A percentile compares a stretch with the other conserved stretches of the same genome.
These are phyloP conservation scores for Lycophotia porphyrea DNA, from an alignment of 2,888 invertebrate genomes.

Conservation along the genomic window DNA sequence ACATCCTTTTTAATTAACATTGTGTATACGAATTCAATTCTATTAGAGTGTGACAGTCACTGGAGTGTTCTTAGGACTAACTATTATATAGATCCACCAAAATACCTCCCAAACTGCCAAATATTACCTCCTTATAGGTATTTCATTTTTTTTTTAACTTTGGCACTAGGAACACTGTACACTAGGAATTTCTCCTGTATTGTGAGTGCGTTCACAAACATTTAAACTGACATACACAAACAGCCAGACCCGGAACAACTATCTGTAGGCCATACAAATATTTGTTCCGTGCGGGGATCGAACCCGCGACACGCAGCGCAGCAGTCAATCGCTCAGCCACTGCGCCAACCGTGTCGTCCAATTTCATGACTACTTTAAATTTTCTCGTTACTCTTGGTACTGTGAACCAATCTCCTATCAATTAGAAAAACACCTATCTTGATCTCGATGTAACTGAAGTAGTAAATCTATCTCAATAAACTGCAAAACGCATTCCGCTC, in stretches of 20 bases:
- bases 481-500: conserved; percentile 30
- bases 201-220: too few species aligned
- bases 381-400: neutral
- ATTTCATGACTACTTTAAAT: too few species aligned
- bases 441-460: neutral
- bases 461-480: neutral
- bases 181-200: too few species aligned
- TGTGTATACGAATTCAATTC: neutral
- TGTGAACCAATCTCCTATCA: neutral
- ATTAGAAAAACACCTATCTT: neutral
- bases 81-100: neutral
- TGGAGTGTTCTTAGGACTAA: neutral
- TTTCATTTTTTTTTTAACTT: too few species aligned
- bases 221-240: too few species aligned
- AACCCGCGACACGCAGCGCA: too few species aligned
- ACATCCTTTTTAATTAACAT: neutral
- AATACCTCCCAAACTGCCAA: neutral
- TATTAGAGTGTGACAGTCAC: neutral
- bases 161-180: too few species aligned
- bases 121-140: neutral
- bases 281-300: too few species aligned
- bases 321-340: too few species aligned
- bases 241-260: too few species aligned
- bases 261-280: too few species aligned
- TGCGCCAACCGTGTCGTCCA: too few species aligned